Evolutionary conservation across 2,888 invertebrate species (phyloP), one percentile per base, ranked within the genome.

Genomic region (Caenorhabditis sp.): DNA sequence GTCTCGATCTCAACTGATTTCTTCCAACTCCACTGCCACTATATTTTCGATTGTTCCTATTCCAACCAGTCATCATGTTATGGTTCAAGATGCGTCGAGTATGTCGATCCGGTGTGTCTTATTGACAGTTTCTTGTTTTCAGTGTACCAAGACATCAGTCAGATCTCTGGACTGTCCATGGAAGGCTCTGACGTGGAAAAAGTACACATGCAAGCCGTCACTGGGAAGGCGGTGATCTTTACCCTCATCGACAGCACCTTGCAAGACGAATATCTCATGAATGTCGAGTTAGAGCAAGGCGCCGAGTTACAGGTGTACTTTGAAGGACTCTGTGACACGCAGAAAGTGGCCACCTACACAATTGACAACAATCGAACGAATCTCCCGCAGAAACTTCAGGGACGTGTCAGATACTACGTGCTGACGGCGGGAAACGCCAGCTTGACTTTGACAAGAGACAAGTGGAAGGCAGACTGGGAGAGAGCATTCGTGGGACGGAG

Each of bases 41-140:
- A 72, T 72, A 18, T 72, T 65, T 20, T 72, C 72, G 13, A 56
- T 72, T n/a, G 72, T 72, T 65, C 72, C 72, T 9, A 72, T 72
- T 22, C 35, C 55, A 2, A 55, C 72, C 6, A 64, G 64, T 62
- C 72, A 72, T 58, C 56, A 65, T 58, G 72, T 72, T n/a, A 58
- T 72, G 24, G 72, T 65, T n/a, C 72, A 72, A 26, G 72, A 72
- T 64, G 55, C 65, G 8, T 72, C 64, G n/a, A 65, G 72, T 72
- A 6, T 13, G 56, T 26, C n/a, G n/a, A n/a, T n/a, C n/a, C n/a
- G n/a, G n/a, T n/a, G n/a, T n/a, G n/a, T n/a, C n/a, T n/a, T n/a
- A n/a, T n/a, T n/a, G n/a, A n/a, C n/a, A n/a, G n/a, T n/a, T n/a
- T n/a, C n/a, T n/a, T 37, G 32, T 15, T 69, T 69, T 28, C 37